Evolutionary conservation across 2,113 vertebrate species (phyloP).

Genomic region (Mormyrus lacerda): DNA sequence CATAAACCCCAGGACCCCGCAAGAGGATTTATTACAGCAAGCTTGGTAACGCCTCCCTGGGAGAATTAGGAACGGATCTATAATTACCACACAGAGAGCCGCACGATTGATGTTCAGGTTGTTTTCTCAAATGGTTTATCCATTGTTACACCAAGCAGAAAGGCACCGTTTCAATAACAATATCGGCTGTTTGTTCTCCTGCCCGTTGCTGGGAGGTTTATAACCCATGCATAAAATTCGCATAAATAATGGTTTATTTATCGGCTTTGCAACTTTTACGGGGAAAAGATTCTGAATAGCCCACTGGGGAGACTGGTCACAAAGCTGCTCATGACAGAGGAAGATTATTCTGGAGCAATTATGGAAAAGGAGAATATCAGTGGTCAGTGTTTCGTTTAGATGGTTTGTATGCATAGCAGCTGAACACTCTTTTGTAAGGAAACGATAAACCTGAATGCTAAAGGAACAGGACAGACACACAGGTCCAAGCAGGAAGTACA

Average conservation of each 20-base stretch:
- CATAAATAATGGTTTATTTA: background rate
- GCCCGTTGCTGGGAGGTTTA: background rate
- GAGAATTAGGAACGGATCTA: constrained; percentile 1
- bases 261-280: background rate
- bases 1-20: background rate
- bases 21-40: constrained; percentile 3
- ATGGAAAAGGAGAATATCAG: background rate
- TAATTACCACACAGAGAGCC: background rate
- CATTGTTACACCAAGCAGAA: background rate
- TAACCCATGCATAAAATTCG: background rate
- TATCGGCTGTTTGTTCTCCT: background rate
- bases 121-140: constrained; percentile 10
- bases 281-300: background rate
- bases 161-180: background rate
- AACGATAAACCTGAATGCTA: background rate
- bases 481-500: background rate
- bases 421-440: background rate
- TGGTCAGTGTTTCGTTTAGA: background rate
- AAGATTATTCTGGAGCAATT: background rate
- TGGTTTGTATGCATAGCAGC: background rate
- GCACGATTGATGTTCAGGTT: background rate
- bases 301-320: background rate
- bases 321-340: background rate
- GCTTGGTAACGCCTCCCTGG: background rate
- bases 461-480: background rate